Percentiles rank a stretch among this genome's conserved stretches.
These are phyloP conservation scores for Nephila pilipes DNA, from an alignment of 1,140 invertebrate species.

Conservation along the genomic window DNA sequence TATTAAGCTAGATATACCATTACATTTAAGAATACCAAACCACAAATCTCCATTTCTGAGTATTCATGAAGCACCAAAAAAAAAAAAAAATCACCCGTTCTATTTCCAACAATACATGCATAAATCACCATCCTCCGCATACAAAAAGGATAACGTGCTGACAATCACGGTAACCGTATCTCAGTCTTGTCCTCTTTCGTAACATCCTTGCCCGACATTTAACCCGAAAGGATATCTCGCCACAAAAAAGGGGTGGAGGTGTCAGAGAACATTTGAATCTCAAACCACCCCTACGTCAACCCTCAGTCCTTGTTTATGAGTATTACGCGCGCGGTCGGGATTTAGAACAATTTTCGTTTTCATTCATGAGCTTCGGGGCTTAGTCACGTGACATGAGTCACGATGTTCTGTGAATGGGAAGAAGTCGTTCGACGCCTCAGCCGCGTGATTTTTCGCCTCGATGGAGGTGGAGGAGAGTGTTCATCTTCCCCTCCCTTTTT, in stretches of 20 bases:
- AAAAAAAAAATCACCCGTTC: background rate
- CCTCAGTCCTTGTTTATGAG: background rate
- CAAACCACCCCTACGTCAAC: background rate
- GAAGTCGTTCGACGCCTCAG: conserved; percentile 28
- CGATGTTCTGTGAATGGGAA: conserved; percentile 36
- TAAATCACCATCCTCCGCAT: background rate
- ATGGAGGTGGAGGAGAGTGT: background rate
- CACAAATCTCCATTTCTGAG: background rate
- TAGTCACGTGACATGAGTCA: conserved; percentile 51
- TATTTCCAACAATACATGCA: background rate
- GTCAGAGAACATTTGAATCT: background rate
- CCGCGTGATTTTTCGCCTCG: conserved; percentile 20
- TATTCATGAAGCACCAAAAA: background rate
- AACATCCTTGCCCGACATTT: background rate
- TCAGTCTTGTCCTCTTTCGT: background rate
- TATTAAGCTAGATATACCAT: background rate
- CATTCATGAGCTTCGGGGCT: conserved; percentile 30
- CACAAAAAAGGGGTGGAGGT: background rate
- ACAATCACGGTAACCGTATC: conserved; percentile 16
- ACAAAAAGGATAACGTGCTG: background rate
- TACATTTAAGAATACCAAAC: background rate
- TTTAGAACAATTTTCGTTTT: conserved; percentile 42
- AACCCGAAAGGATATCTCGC: background rate
- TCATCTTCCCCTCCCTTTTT: background rate
- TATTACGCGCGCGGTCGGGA: background rate